A percentile compares a stretch with the other conserved stretches of the same genome.
phyloP scores from a whole-genome alignment of 2,113 vertebrate species.

The Crotalus horridus region DNA sequence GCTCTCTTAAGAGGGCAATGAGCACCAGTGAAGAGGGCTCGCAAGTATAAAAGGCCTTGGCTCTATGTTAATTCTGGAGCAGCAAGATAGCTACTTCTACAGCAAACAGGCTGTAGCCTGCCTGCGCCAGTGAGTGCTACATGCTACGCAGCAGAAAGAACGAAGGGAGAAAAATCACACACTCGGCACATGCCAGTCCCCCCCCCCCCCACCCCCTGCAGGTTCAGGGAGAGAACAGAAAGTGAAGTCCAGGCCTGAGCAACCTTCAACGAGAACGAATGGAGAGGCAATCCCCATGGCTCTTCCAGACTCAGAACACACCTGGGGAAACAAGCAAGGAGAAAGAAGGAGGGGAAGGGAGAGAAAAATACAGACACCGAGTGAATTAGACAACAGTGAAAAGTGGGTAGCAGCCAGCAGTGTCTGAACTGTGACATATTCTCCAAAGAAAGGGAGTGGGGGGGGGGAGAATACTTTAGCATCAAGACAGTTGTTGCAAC shows the following conservation, averaged over 20 bases:
- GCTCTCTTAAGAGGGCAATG: not conserved
- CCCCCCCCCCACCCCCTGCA: conserved; percentile 17
- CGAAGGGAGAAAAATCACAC: not conserved
- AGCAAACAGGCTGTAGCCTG: not conserved
- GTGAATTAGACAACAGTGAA: conserved; percentile 43
- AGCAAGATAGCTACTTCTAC: not conserved
- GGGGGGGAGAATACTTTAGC: not conserved
- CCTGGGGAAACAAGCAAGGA: conserved; percentile 64
- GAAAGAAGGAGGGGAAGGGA: conserved; percentile 30
- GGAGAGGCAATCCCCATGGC: conserved; percentile 45
- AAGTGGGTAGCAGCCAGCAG: not conserved
- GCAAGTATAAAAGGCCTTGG: not conserved
- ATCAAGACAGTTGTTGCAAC: not conserved
- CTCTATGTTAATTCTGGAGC: not conserved
- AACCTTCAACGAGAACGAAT: conserved; percentile 48
- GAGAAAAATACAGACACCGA: conserved; percentile 45
- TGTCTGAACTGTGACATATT: not conserved
- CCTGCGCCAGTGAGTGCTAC: not conserved
- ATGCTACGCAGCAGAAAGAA: not conserved
- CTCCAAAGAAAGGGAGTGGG: not conserved
- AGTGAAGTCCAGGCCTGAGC: conserved; percentile 59
- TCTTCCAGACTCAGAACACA: conserved; percentile 69
- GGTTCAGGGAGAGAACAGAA: conserved; percentile 50
- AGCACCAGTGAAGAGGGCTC: not conserved
- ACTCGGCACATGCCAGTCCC: not conserved